A percentile compares a stretch with the other conserved stretches of the same genome.
phyloP scores from a whole-genome alignment of 2,888 invertebrate genomes.

The Stegophylla sp. region DNA sequence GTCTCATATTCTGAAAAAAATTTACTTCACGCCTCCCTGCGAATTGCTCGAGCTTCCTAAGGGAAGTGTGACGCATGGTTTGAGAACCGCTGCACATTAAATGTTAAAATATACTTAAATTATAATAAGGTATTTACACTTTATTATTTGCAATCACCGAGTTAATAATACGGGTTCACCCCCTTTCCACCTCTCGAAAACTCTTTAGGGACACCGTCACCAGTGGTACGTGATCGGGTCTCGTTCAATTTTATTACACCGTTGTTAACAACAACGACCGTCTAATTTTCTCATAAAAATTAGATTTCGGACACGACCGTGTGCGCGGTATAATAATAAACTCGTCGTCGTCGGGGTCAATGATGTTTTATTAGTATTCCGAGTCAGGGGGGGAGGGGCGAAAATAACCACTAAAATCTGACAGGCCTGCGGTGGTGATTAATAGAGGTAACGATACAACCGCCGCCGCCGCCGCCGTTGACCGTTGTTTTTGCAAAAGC shows the following conservation, averaged over 20 bases:
- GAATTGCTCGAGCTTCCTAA: too few species aligned
- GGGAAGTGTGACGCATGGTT: too few species aligned
- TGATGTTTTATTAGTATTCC: constrained; percentile 49
- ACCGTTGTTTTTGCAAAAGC: constrained; percentile 49
- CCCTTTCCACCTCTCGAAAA: too few species aligned
- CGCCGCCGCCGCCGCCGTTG: neutral
- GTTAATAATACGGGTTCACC: too few species aligned
- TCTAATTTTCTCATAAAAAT: constrained; percentile 21
- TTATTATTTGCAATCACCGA: neutral
- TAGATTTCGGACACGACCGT: neutral
- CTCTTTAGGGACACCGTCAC: too few species aligned
- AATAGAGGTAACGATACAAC: constrained; percentile 4
- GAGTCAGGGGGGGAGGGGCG: neutral
- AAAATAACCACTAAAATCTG: constrained; percentile 54
- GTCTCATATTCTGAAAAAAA: too few species aligned
- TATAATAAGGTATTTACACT: too few species aligned
- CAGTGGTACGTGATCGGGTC: neutral
- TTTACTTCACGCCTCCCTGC: too few species aligned
- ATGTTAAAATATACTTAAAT: too few species aligned
- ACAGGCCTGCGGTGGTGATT: constrained; percentile 45
- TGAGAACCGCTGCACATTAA: too few species aligned
- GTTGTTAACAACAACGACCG: neutral
- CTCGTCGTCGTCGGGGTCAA: constrained; percentile 31
- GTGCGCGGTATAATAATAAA: constrained; percentile 19
- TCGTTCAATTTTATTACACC: neutral